A percentile compares a stretch with the other conserved stretches of the same genome.
These are phyloP conservation scores for Sebastolobus alascanus DNA, from an alignment of 2,797 vertebrate genomes.

Conservation along the genomic window DNA sequence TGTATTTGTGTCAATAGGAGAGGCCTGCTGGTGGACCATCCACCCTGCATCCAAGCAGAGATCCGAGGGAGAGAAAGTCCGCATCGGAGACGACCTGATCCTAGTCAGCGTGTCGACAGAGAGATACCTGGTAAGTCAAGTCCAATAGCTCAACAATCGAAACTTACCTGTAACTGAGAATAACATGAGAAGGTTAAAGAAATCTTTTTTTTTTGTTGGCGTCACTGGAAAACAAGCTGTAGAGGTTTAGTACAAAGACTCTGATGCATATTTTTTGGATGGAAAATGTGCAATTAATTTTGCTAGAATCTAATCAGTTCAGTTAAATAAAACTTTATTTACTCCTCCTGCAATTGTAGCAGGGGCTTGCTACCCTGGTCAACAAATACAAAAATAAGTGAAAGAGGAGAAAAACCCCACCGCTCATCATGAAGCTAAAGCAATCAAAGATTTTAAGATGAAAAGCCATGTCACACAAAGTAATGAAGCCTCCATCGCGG, in stretches of 20 bases:
- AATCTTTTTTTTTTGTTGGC: neutral
- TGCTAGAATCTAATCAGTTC: neutral
- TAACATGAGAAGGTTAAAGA: neutral
- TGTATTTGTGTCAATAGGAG: slow-evolving; percentile 83
- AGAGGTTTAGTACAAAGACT: neutral
- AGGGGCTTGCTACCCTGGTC: neutral
- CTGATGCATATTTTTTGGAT: neutral
- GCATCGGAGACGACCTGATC: slow-evolving; percentile 98
- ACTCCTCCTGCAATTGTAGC: neutral
- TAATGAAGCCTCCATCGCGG: neutral
- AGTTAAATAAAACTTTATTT: neutral
- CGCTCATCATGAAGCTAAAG: neutral
- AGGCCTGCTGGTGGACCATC: slow-evolving; percentile 99
- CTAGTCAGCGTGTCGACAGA: slow-evolving; percentile 98
- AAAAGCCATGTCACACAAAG: neutral
- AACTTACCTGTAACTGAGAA: neutral
- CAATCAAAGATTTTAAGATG: neutral
- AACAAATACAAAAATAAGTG: neutral
- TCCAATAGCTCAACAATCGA: neutral
- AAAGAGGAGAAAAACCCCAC: neutral
- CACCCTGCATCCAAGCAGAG: slow-evolving; percentile 99
- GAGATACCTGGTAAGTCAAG: slow-evolving; percentile 93
- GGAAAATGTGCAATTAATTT: neutral
- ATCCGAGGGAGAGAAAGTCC: slow-evolving; percentile 98
- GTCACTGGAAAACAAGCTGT: neutral